A percentile compares a stretch with the other conserved stretches of the same genome.
Conservation (phyloP, 92 coral and sea anemone genomes). For the Porites evermanni region DNA sequence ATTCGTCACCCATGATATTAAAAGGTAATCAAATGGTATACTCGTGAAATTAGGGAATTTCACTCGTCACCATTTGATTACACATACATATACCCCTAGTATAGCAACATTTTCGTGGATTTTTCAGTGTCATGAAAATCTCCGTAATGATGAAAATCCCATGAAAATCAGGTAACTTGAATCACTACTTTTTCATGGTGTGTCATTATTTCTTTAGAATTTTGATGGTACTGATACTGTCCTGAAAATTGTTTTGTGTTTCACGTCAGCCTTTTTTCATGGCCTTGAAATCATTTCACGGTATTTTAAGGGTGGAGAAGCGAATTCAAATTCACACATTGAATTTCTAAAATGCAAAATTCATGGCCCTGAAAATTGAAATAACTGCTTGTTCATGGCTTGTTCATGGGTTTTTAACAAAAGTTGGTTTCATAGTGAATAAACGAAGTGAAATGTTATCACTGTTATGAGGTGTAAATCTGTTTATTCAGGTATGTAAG, state of each 20-base stretch:
- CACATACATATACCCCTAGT: not conserved
- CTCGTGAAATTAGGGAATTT: too few relatives aligned
- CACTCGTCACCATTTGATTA: too few relatives aligned
- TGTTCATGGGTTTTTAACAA: conserved; percentile 12
- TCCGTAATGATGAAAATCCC: not conserved
- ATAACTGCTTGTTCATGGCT: not conserved
- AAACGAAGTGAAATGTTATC: too few relatives aligned
- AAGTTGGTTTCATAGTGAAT: conserved; percentile 3
- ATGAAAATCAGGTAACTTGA: not conserved
- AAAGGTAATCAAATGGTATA: too few relatives aligned
- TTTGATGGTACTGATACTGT: not conserved
- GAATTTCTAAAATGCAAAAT: conserved; percentile 7
- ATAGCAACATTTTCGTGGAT: not conserved
- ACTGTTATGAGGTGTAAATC: too few relatives aligned
- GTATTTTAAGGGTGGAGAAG: conserved; percentile 5
- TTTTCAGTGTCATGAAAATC: not conserved
- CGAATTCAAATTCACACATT: not conserved
- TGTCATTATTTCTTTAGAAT: not conserved
- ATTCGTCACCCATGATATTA: too few relatives aligned
- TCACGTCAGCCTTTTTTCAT: not conserved
- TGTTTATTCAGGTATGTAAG: too few relatives aligned
- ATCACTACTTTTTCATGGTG: not conserved
- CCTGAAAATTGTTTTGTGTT: conserved; percentile 3
- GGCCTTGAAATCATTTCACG: not conserved
- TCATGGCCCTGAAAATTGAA: not conserved